Evolutionary conservation across 1,140 invertebrate species (phyloP).

Genomic region (Coelopa frigida): DNA sequence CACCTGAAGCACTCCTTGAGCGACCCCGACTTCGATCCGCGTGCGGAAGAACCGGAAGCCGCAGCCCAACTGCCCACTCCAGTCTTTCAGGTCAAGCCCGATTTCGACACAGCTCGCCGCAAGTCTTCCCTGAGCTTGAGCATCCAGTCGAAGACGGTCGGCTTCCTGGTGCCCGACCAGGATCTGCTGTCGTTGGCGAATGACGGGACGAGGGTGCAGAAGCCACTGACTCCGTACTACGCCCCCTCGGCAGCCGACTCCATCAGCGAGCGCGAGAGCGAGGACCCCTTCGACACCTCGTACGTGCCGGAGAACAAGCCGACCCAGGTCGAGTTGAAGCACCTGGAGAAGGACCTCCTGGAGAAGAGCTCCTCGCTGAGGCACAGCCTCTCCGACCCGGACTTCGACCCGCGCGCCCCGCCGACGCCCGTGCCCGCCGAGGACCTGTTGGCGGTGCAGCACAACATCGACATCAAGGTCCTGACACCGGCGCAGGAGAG

Average conservation of each 20-base stretch:
- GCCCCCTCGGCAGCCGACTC: constrained; percentile 49
- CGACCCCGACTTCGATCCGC: constrained; percentile 70
- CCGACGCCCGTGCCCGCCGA: constrained; percentile 47
- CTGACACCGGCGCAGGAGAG: constrained; percentile 53
- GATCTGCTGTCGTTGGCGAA: constrained; percentile 39
- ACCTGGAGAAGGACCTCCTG: constrained; percentile 62
- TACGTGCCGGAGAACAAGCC: constrained; percentile 62
- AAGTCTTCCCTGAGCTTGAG: constrained; percentile 42
- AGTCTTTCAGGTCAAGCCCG: constrained; percentile 4
- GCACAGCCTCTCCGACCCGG: constrained; percentile 49
- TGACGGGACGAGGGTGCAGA: constrained; percentile 51
- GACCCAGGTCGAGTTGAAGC: constrained; percentile 64
- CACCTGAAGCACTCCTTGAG: constrained; percentile 50
- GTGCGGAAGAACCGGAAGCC: constrained; percentile 47
- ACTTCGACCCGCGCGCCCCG: constrained; percentile 51
- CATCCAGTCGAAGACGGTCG: constrained; percentile 57
- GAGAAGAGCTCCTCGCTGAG: constrained; percentile 27
- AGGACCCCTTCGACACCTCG: constrained; percentile 79
- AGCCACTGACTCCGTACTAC: constrained; percentile 75
- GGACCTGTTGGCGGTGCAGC: constrained; percentile 52
- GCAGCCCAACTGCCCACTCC: not conserved
- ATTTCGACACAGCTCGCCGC: constrained; percentile 29
- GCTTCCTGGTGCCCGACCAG: constrained; percentile 57
- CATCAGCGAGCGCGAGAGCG: constrained; percentile 51
- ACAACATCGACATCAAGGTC: constrained; percentile 58